phyloP scores from a whole-genome alignment of 2,797 vertebrate species.

The Natrix natrix region DNA sequence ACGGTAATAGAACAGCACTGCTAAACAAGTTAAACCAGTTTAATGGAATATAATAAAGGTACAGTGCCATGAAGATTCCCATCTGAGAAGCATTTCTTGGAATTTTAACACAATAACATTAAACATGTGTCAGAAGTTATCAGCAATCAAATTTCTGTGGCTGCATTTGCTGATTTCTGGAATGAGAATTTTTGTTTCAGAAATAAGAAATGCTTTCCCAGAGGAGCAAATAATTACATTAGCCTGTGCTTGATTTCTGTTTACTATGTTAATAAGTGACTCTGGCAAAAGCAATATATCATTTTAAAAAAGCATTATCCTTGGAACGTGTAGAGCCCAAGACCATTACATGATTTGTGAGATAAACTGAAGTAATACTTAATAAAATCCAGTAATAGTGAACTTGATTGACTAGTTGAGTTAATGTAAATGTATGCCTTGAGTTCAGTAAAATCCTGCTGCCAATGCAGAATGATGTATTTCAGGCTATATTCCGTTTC shows the following conservation, averaged over 20 bases:
- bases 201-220: neutral
- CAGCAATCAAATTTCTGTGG: neutral
- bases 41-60: neutral
- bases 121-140: neutral
- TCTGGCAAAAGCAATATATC: neutral
- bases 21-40: constrained; percentile 27
- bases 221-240: neutral
- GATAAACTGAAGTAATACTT: neutral
- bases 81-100: neutral
- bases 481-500: neutral
- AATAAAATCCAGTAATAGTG: neutral
- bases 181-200: neutral
- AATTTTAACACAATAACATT: neutral
- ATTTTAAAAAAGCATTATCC: neutral
- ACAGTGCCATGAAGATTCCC: constrained; percentile 1
- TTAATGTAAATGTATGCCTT: neutral
- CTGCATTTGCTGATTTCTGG: neutral
- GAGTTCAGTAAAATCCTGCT: neutral
- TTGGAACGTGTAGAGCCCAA: neutral
- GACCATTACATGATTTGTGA: neutral
- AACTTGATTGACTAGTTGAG: neutral
- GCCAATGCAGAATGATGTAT: neutral
- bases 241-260: neutral
- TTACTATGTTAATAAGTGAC: neutral
- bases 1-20: neutral